Evolutionary conservation across 2,113 vertebrate genomes (phyloP).

Genomic region (Elanus axillaris): DNA sequence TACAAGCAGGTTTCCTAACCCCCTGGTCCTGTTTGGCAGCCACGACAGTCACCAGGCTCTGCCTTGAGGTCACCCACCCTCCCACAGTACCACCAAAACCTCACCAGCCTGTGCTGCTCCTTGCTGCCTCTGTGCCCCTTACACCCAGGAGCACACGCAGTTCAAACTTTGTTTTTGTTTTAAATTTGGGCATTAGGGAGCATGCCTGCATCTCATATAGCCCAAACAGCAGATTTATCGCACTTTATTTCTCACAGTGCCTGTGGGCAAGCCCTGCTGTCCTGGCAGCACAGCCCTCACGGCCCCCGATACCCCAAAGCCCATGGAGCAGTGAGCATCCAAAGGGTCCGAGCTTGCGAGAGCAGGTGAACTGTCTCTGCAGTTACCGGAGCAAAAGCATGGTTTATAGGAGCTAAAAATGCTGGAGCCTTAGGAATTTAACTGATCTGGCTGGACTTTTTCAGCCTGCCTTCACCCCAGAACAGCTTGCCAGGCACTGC

Average conservation of each 20-base stretch:
- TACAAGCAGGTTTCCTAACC: not conserved
- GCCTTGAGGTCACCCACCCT: not conserved
- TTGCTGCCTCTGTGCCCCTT: not conserved
- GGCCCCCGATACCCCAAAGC: not conserved
- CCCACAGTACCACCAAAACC: not conserved
- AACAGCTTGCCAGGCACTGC: not conserved
- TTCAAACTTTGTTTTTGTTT: not conserved
- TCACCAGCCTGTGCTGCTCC: not conserved
- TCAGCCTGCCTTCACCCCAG: not conserved
- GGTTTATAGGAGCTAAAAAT: not conserved
- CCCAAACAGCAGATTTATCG: not conserved
- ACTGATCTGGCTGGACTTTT: not conserved
- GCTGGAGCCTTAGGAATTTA: not conserved
- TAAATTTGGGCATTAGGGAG: not conserved
- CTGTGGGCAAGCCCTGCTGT: not conserved
- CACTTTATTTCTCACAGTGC: not conserved
- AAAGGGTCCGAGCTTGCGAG: fast-evolving
- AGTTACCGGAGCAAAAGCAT: not conserved
- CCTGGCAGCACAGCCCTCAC: not conserved
- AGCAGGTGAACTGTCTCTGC: not conserved
- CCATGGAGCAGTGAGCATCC: not conserved
- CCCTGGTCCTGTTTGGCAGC: not conserved
- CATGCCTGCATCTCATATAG: not conserved
- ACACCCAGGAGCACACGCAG: not conserved
- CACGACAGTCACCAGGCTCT: not conserved